Evolutionary conservation across 2,797 vertebrate species (phyloP).

Genomic region (Squalus acanthias): DNA sequence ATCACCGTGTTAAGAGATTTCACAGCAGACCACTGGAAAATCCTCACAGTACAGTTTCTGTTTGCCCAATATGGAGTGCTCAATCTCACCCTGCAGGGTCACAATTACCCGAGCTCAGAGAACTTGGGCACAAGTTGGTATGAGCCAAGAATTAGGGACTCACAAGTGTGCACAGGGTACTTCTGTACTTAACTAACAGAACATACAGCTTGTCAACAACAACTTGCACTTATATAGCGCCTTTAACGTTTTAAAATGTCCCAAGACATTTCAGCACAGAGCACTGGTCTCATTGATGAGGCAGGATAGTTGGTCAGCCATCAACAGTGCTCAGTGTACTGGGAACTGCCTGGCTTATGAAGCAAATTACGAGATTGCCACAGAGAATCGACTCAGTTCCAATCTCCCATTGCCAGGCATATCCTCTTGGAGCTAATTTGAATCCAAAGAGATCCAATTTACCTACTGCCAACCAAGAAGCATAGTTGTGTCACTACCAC

Average conservation of each 20-base stretch:
- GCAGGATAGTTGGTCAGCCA: background rate
- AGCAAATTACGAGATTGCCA: background rate
- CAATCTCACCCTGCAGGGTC: background rate
- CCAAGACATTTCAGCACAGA: background rate
- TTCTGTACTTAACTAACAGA: background rate
- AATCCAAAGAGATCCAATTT: background rate
- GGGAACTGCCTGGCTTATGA: background rate
- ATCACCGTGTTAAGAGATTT: background rate
- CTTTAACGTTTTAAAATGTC: background rate
- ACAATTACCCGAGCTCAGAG: background rate
- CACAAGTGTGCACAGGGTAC: background rate
- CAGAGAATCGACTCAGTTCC: background rate
- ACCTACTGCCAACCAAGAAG: background rate
- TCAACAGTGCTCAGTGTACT: background rate
- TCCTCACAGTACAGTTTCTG: background rate
- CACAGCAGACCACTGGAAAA: background rate
- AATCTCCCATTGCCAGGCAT: background rate
- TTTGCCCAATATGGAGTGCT: background rate
- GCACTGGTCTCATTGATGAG: no score
- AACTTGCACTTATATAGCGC: background rate
- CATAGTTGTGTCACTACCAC: background rate
- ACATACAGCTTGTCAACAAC: background rate
- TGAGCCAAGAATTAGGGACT: background rate
- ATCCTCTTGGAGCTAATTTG: background rate
- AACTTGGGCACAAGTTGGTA: background rate